These are phyloP conservation scores for Hemibagrus guttatus DNA, from an alignment of 2,797 vertebrate species.

Conservation along the genomic window DNA sequence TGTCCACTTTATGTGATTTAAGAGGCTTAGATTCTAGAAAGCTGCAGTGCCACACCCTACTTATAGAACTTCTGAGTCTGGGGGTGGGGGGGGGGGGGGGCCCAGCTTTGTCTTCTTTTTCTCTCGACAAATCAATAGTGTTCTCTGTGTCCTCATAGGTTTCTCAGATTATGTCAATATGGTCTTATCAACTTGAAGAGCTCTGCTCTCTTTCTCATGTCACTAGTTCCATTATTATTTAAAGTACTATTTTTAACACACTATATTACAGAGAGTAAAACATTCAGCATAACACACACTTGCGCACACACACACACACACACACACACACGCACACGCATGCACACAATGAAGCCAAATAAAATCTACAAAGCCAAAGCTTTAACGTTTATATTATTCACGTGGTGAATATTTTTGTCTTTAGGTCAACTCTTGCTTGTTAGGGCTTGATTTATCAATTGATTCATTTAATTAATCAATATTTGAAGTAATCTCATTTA, in stretches of 20 bases:
- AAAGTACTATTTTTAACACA: not conserved
- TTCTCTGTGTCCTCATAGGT: not conserved
- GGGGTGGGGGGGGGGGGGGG: too few relatives aligned
- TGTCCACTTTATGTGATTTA: not conserved
- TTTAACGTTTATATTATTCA: not conserved
- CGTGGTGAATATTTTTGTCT: not conserved
- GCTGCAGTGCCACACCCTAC: not conserved
- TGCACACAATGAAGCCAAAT: not conserved
- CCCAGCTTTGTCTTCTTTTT: too few relatives aligned
- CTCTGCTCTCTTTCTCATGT: not conserved
- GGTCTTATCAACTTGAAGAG: not conserved
- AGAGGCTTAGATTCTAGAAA: not conserved
- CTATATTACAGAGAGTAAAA: not conserved
- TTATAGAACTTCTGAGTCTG: not conserved
- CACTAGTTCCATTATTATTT: not conserved
- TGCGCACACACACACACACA: not conserved
- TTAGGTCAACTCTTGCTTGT: not conserved
- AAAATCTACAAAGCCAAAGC: not conserved
- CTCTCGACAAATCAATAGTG: not conserved
- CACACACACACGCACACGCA: not conserved
- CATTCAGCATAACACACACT: not conserved
- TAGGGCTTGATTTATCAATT: not conserved
- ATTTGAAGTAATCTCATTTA: too few relatives aligned
- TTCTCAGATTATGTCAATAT: not conserved
- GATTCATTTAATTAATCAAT: too few relatives aligned